Evolutionary conservation across 2,113 vertebrate genomes (phyloP), one percentile per base, ranked within the genome.

Genomic region (Pycnonotus jocosus): DNA sequence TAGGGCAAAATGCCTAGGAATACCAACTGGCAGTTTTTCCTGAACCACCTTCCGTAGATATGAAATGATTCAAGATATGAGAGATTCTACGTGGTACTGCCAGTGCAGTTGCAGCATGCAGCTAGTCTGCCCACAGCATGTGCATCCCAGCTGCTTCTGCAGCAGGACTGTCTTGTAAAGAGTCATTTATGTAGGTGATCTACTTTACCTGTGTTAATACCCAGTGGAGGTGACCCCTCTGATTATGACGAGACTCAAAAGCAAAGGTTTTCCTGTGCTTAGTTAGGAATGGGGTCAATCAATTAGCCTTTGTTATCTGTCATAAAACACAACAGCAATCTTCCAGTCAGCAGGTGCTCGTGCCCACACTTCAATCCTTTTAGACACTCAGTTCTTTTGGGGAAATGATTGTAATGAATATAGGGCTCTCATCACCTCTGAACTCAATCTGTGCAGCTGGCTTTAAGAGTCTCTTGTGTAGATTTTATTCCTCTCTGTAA

Each of bases 1-100:
- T 69, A 7, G 4, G 12, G 65, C 3, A 0, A 16, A 7, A 5
- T 53, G 18, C 28, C 0, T 56, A 12, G 11, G n/a, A 73, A 7
- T 57, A 38, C 22, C 15, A 35, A 38, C 31, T 61, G 22, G 35
- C 37, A 70, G 2, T 45, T 89, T 28, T 23, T 85, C 79, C 37
- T 60, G 37, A 82, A 40, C 20, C 9, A 27, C 10, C 4, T 80
- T 71, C 33, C 9, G 66, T 62, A 64, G 33, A 6, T 54, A 22
- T 4, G 15, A 54, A 82, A 11, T 68, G 22, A 27, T 61, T 48
- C 11, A 31, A 53, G 33, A 12, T 72, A 6, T 1, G 14, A 21
- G 51, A 68, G 44, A 31, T 37, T 57, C 3, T 74, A 7, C 6
- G 0, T 45, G 54, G 25, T 53, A 12, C 15, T n/a, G 62, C 17